phyloP scores from a whole-genome alignment of 2,888 invertebrate genomes.

The Hedychridium roseum region DNA sequence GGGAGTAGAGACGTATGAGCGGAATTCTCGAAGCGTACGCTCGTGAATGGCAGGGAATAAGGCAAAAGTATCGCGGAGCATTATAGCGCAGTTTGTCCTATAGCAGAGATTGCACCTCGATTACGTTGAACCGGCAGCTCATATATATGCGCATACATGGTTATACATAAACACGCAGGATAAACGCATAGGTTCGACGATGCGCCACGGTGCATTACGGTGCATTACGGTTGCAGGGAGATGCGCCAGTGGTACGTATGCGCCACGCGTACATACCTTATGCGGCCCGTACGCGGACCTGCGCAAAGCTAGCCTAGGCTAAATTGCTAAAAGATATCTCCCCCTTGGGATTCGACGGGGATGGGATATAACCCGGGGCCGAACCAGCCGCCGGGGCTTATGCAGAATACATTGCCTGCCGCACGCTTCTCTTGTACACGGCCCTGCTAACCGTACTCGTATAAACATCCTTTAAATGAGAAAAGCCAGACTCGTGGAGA shows the following conservation, averaged over 20 bases:
- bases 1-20: too few relatives aligned
- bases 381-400: slow-evolving; percentile 35
- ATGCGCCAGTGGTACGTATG: slow-evolving; percentile 25
- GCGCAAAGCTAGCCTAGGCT: slow-evolving; percentile 16
- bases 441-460: slow-evolving; percentile 11
- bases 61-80: too few relatives aligned
- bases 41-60: too few relatives aligned
- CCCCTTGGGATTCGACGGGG: slow-evolving; percentile 44
- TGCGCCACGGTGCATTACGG: slow-evolving; percentile 25
- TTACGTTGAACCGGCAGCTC: too few relatives aligned
- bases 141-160: too few relatives aligned
- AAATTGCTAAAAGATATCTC: slow-evolving; percentile 56
- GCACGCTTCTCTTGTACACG: slow-evolving; percentile 12
- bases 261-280: slow-evolving; percentile 29
- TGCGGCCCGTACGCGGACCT: slow-evolving; percentile 22
- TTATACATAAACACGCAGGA: slow-evolving; percentile 13
- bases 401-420: slow-evolving; percentile 35
- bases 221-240: slow-evolving; percentile 1
- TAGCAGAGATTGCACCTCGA: too few relatives aligned
- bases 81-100: too few relatives aligned
- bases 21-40: too few relatives aligned
- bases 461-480: slow-evolving; percentile 9
- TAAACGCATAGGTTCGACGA: slow-evolving; percentile 27
- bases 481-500: too few relatives aligned
- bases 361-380: slow-evolving; percentile 40